phyloP scores from a whole-genome alignment of 1,140 invertebrate genomes.

The Coptotermes formosanus region DNA sequence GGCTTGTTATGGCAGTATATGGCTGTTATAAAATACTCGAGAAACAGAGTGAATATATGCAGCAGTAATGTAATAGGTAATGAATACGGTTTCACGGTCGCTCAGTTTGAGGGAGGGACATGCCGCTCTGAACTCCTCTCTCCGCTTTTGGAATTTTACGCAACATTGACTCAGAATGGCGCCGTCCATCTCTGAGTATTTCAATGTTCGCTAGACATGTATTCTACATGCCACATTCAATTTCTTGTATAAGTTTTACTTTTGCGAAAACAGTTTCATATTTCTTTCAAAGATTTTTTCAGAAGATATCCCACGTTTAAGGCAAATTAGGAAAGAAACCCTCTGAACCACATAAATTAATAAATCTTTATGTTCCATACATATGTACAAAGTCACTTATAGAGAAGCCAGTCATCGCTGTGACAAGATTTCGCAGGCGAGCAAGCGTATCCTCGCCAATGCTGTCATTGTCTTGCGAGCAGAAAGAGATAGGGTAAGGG shows the following conservation, averaged over 20 bases:
- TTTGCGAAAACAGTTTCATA: neutral
- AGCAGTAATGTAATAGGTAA: neutral
- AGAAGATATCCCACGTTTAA: neutral
- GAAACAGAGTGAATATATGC: neutral
- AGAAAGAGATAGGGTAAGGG: neutral
- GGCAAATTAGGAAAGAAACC: neutral
- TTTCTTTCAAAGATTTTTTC: neutral
- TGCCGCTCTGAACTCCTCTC: neutral
- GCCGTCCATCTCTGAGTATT: neutral
- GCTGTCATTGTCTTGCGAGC: neutral
- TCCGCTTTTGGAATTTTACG: neutral
- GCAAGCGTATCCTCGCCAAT: neutral
- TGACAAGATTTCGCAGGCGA: neutral
- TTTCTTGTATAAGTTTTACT: neutral
- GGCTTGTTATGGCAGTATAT: neutral
- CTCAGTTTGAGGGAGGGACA: neutral
- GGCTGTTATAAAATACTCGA: neutral
- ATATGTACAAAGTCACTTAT: neutral
- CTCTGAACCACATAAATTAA: neutral
- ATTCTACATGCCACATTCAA: neutral
- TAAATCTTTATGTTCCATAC: neutral
- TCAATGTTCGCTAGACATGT: neutral
- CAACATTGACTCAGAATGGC: slow-evolving; percentile 7
- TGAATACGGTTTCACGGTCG: neutral
- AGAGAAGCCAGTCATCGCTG: neutral